A percentile compares a stretch with the other conserved stretches of the same genome.
Conservation (phyloP, 2,888 invertebrate species). For the Cheilosia soror region DNA sequence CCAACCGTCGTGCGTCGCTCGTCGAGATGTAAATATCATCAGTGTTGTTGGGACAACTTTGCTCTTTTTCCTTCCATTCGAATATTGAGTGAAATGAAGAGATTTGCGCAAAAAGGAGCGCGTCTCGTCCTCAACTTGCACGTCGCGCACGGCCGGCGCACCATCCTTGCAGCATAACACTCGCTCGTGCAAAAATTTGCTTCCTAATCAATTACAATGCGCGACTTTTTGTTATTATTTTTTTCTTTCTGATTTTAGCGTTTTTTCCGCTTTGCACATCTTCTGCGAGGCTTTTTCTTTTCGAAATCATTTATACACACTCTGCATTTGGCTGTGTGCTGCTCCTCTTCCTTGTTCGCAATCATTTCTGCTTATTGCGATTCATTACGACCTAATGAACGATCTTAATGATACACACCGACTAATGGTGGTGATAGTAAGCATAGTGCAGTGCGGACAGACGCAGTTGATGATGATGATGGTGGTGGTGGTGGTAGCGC, state of each 20-base stretch:
- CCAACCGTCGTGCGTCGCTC: background rate
- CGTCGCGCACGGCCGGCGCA: background rate
- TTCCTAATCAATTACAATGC: slow-evolving; percentile 61
- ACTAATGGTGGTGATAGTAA: slow-evolving; percentile 48
- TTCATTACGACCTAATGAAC: slow-evolving; percentile 71
- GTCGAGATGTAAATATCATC: slow-evolving; percentile 49
- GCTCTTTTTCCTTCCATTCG: background rate
- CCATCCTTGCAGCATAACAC: slow-evolving; percentile 31
- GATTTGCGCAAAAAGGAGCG: slow-evolving; percentile 48
- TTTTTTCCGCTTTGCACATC: slow-evolving; percentile 12
- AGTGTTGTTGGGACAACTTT: slow-evolving; percentile 26
- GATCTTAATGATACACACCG: slow-evolving; percentile 72
- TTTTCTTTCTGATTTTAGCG: slow-evolving; percentile 16
- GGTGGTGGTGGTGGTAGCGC: slow-evolving; percentile 49
- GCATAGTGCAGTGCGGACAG: slow-evolving; percentile 21
- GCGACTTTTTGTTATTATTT: slow-evolving; percentile 11
- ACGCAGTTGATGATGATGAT: slow-evolving; percentile 2
- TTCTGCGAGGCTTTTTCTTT: background rate
- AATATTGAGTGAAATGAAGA: slow-evolving; percentile 37
- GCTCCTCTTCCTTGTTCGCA: slow-evolving; percentile 60
- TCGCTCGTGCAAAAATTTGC: slow-evolving; percentile 44
- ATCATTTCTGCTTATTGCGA: slow-evolving; percentile 69
- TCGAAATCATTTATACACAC: slow-evolving; percentile 46
- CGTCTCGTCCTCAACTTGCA: background rate
- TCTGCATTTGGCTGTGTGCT: slow-evolving; percentile 36